Evolutionary conservation across 2,888 invertebrate species (phyloP).

Genomic region (Callyntrura guangdongensis): DNA sequence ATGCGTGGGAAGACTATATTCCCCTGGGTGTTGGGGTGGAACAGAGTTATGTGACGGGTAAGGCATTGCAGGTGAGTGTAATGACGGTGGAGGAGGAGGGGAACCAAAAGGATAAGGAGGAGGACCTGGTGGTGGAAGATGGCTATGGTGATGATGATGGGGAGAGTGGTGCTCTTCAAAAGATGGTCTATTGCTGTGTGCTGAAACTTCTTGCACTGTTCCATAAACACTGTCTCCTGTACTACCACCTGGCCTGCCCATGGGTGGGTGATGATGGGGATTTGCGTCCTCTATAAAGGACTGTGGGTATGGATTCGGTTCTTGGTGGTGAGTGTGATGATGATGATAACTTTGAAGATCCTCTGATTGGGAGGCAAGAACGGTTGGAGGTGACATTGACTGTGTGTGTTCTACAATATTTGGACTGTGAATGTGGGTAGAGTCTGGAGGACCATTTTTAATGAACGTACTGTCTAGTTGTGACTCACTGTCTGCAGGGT

Average conservation of each 20-base stretch:
- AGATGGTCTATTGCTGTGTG: conserved; percentile 34
- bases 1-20: conserved; percentile 30
- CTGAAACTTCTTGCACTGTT: conserved; percentile 69
- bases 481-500: conserved; percentile 28
- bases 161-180: conserved; percentile 20
- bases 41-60: not conserved
- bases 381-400: not conserved
- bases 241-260: conserved; percentile 37
- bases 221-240: conserved; percentile 58
- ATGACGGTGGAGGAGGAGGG: no score
- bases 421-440: conserved; percentile 74
- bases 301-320: not conserved
- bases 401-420: conserved; percentile 69
- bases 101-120: conserved; percentile 52
- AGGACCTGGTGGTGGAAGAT: conserved; percentile 47
- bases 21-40: conserved; percentile 10
- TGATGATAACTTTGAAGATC: not conserved
- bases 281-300: conserved; percentile 25
- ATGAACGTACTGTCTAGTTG: conserved; percentile 47
- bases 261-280: not conserved
- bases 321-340: not conserved
- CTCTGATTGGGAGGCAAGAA: conserved; percentile 3
- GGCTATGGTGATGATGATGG: conserved; percentile 29
- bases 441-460: conserved; percentile 69
- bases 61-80: conserved; percentile 37